Percentiles rank a stretch among this genome's conserved stretches.
phyloP scores from a whole-genome alignment of 1,140 invertebrate species.

The Holcopasites calliopsidis region DNA sequence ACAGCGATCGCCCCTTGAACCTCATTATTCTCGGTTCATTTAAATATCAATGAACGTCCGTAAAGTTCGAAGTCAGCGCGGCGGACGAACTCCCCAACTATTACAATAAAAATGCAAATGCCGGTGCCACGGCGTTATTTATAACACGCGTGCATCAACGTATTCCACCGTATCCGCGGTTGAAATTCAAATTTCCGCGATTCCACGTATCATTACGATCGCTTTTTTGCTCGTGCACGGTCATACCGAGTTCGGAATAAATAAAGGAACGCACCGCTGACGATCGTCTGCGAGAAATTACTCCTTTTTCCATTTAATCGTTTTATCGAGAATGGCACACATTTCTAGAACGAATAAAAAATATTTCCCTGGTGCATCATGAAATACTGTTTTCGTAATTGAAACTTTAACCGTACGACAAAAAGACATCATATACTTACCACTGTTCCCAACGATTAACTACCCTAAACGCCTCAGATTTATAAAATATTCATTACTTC shows the following conservation, averaged over 20 bases:
- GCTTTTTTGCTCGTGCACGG: not conserved
- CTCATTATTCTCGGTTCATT: not conserved
- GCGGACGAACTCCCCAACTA: slow-evolving; percentile 4
- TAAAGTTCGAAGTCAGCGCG: slow-evolving; percentile 12
- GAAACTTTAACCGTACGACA: too few relatives aligned
- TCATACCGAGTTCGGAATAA: slow-evolving; percentile 8
- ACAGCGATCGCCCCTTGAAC: not conserved
- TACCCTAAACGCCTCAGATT: too few relatives aligned
- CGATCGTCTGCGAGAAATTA: not conserved
- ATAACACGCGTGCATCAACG: slow-evolving; percentile 31
- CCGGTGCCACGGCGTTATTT: slow-evolving; percentile 5
- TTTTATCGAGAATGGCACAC: too few relatives aligned
- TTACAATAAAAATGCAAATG: slow-evolving; percentile 40
- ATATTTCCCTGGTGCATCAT: too few relatives aligned
- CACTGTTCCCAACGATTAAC: too few relatives aligned
- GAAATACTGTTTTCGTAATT: too few relatives aligned
- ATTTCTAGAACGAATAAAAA: too few relatives aligned
- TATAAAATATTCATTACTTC: too few relatives aligned
- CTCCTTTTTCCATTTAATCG: not conserved
- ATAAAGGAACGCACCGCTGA: not conserved
- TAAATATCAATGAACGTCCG: slow-evolving; percentile 14
- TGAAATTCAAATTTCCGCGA: slow-evolving; percentile 38
- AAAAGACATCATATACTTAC: too few relatives aligned
- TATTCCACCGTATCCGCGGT: not conserved
- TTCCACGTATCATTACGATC: slow-evolving; percentile 15